phyloP scores from a whole-genome alignment of 2,888 invertebrate species.

The Agrypnus murinus region DNA sequence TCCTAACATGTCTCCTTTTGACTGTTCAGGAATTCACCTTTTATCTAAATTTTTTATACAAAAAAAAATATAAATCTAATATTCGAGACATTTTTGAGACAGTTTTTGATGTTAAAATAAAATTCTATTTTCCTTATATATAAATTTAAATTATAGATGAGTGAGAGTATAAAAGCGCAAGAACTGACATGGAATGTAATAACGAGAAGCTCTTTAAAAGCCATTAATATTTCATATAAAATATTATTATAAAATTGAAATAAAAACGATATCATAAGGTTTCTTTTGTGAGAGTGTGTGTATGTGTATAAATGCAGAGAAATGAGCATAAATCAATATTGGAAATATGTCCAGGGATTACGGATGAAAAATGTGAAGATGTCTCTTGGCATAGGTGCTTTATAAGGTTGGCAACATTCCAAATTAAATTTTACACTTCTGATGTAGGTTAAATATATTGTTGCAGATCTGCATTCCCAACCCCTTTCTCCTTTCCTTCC shows the following conservation, averaged over 20 bases:
- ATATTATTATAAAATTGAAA: slow-evolving; percentile 36
- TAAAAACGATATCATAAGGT: slow-evolving; percentile 14
- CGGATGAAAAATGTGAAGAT: slow-evolving; percentile 51
- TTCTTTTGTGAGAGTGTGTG: too few relatives aligned
- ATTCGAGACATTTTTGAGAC: too few relatives aligned
- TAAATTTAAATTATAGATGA: slow-evolving; percentile 27
- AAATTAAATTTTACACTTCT: slow-evolving; percentile 57
- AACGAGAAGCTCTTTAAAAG: slow-evolving; percentile 50
- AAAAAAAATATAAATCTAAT: too few relatives aligned
- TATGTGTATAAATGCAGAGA: slow-evolving; percentile 46
- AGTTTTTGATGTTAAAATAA: too few relatives aligned
- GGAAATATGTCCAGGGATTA: slow-evolving; percentile 52
- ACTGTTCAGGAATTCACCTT: too few relatives aligned
- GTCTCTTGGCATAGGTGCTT: slow-evolving; percentile 57
- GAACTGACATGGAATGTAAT: slow-evolving; percentile 41
- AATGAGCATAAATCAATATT: slow-evolving; percentile 51
- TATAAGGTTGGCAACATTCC: slow-evolving; percentile 53
- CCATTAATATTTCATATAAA: slow-evolving; percentile 54
- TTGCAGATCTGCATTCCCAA: slow-evolving; percentile 33
- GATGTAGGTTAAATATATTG: slow-evolving; percentile 50
- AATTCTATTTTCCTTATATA: background rate
- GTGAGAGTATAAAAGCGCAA: slow-evolving; percentile 3
- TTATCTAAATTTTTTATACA: too few relatives aligned
- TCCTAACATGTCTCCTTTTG: too few relatives aligned
- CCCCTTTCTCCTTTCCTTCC: background rate